Percentiles rank a stretch among this genome's conserved stretches.
Evolutionary conservation across 2,888 invertebrate species (phyloP).

Genomic region (Microchrysa polita): DNA sequence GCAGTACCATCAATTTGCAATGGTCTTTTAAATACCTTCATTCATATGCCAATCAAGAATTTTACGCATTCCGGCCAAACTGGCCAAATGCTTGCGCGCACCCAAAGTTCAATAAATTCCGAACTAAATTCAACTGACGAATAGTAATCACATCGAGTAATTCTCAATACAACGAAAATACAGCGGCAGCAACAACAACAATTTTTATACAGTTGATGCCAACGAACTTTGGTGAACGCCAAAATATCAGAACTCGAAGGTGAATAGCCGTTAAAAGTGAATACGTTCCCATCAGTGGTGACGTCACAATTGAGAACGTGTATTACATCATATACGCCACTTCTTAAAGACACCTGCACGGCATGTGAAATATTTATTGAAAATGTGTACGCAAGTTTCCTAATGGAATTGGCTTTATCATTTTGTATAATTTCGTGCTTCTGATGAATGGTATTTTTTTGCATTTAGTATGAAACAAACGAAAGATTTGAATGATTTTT

Average conservation of each 20-base stretch:
- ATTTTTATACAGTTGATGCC: slow-evolving; percentile 25
- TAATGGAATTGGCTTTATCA: too few relatives aligned
- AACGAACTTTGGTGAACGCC: slow-evolving; percentile 47
- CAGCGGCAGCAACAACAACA: background rate
- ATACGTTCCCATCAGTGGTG: slow-evolving; percentile 46
- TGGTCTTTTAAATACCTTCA: background rate
- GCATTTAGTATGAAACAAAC: slow-evolving; percentile 5
- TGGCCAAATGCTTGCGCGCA: slow-evolving; percentile 11
- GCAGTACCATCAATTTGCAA: background rate
- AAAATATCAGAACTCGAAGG: slow-evolving; percentile 46
- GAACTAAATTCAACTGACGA: slow-evolving; percentile 28
- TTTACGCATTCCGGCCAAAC: slow-evolving; percentile 18
- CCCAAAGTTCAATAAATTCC: slow-evolving; percentile 23
- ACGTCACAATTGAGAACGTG: slow-evolving; percentile 35
- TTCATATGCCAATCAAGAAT: slow-evolving; percentile 7
- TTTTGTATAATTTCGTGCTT: too few relatives aligned
- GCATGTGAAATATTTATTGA: too few relatives aligned
- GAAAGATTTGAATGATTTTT: slow-evolving; percentile 43
- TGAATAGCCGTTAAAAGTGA: slow-evolving; percentile 50
- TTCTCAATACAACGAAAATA: slow-evolving; percentile 13
- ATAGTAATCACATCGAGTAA: background rate
- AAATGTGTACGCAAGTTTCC: too few relatives aligned
- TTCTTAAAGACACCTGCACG: too few relatives aligned
- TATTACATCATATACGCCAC: too few relatives aligned
- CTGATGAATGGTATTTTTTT: too few relatives aligned